Evolutionary conservation across 2,888 invertebrate species (phyloP), one percentile per base, ranked within the genome.

Genomic region (Rhyacophila evoluta): DNA sequence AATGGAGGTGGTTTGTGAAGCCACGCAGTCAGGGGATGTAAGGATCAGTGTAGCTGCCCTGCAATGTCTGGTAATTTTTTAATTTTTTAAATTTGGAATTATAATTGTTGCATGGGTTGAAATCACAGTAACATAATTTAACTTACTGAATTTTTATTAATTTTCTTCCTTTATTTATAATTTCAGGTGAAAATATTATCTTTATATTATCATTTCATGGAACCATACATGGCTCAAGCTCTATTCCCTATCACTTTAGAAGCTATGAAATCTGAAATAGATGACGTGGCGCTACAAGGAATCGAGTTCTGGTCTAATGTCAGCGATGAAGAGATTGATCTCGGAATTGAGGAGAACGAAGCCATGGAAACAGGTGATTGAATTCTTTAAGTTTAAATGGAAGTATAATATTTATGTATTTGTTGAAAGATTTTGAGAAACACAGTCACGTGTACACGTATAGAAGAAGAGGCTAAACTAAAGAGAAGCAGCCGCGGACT

Each of bases 221-320:
- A 99, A 86, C 95, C 96, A 11, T 99, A 99, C 86, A 99, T 99
- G 99, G 97, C 95, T 0, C 96, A 95, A 85, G 99, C 99, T 11
- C 89, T 99, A 15, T 99, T 99, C 87, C 98, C 99, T 29, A 99
- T 99, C 79, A 98, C 99, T 6, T 89, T 99, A 85, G 97, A 98
- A 88, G 98, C 99, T 8, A 99, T 99, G 98, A 98, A 97, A 86
- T 97, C 97, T 15, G 97, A 97, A 82, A 93, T 95, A 83, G 98
- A 99, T 88, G 98, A 98, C 84, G 95, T 99, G 75, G 95, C 98
- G 15, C 91, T 99, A 77, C 99, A 99, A 90, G 99, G 99, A 83
- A 99, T 99, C 86, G 99, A 99, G 88, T 99, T 99, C 89, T 99
- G 99, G 99, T 99, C 98, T 2, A 99, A 98, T 84, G 98, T 99